A percentile compares a stretch with the other conserved stretches of the same genome.
These are phyloP conservation scores for Sebastes minor DNA, from an alignment of 2,797 vertebrate genomes.

Conservation along the genomic window DNA sequence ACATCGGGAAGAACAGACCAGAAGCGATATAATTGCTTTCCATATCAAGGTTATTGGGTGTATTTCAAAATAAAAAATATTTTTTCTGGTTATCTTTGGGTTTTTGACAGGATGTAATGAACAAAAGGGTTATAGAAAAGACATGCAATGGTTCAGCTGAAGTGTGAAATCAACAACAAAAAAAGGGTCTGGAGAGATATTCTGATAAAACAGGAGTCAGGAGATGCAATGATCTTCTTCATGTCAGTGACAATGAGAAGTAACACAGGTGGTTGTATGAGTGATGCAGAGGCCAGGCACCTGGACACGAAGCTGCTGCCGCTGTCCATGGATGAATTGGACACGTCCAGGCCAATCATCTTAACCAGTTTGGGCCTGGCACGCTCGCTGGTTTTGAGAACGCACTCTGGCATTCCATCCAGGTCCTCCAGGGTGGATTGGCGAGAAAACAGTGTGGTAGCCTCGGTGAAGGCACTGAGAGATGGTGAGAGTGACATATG, in stretches of 20 bases:
- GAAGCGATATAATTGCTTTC: not conserved
- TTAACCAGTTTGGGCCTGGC: conserved; percentile 95
- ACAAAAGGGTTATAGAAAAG: not conserved
- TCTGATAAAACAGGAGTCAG: not conserved
- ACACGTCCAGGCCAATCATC: conserved; percentile 94
- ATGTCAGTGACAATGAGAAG: not conserved
- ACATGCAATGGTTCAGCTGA: not conserved
- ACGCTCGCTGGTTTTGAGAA: conserved; percentile 98
- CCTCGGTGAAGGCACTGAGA: conserved; percentile 96
- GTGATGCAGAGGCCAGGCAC: conserved; percentile 81
- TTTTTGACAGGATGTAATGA: not conserved
- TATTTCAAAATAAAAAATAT: not conserved
- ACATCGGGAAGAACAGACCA: not conserved
- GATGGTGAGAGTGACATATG: conserved; percentile 67
- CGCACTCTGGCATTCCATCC: conserved; percentile 90
- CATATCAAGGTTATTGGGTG: not conserved
- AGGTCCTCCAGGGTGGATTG: conserved; percentile 98
- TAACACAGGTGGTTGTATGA: conserved; percentile 2
- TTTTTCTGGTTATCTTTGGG: too few species aligned
- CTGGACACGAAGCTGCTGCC: conserved; percentile 97
- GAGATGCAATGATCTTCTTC: not conserved
- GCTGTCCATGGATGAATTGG: conserved; percentile 94
- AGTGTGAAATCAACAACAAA: conserved; percentile 1
- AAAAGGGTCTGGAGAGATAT: not conserved
- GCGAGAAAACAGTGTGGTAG: conserved; percentile 97